Conservation (phyloP, 1,140 invertebrate species). For the Danaus melanippus region DNA sequence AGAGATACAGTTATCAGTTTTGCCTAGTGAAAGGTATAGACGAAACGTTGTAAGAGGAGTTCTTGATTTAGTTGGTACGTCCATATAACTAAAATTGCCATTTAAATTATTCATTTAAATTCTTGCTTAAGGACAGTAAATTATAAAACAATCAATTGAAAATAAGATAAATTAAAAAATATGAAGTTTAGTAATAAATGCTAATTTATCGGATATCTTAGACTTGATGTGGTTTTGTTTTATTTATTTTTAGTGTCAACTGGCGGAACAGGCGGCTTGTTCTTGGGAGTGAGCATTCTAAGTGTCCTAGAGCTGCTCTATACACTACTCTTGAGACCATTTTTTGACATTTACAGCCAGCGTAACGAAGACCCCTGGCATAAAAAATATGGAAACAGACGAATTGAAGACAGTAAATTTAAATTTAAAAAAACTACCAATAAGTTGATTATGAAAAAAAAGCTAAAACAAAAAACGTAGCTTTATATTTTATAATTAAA, state of each 20-base stretch:
- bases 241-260: constrained; percentile 71
- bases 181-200: too few species aligned
- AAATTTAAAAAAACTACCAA: constrained; percentile 2
- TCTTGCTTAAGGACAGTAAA: too few species aligned
- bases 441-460: not conserved
- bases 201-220: too few species aligned
- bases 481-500: too few species aligned
- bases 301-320: constrained; percentile 76
- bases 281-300: constrained; percentile 76
- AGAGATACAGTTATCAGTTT: constrained; percentile 70
- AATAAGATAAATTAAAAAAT: too few species aligned
- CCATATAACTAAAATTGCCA: not conserved
- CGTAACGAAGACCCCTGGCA: constrained; percentile 51
- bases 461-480: too few species aligned
- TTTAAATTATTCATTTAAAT: too few species aligned
- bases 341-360: constrained; percentile 53
- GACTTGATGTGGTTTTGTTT: too few species aligned
- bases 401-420: constrained; percentile 46
- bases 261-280: constrained; percentile 75
- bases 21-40: constrained; percentile 75
- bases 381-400: constrained; percentile 47
- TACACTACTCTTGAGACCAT: constrained; percentile 54
- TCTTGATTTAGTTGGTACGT: constrained; percentile 76
- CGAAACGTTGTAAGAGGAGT: constrained; percentile 75
- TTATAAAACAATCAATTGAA: too few species aligned